Conservation (phyloP, 2,888 invertebrate species). For the Aphidius colemani region DNA sequence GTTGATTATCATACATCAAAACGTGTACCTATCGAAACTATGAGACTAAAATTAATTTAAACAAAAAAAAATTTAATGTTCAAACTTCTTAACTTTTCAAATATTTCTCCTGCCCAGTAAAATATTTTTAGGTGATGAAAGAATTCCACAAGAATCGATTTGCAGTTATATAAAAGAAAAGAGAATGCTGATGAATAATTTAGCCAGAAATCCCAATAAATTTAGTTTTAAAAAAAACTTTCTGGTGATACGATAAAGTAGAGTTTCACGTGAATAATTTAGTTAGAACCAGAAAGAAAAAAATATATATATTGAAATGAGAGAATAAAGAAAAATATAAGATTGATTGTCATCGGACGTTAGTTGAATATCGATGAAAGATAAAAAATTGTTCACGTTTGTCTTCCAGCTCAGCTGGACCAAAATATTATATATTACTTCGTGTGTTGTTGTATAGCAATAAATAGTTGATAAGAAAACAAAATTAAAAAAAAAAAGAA, state of each 20-base stretch:
- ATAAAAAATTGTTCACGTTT: constrained; percentile 2
- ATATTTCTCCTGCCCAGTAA: constrained; percentile 11
- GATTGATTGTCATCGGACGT: too few relatives aligned
- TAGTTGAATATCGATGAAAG: constrained; percentile 7
- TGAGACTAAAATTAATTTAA: constrained; percentile 11
- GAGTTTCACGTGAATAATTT: neutral
- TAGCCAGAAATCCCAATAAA: neutral
- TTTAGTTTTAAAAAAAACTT: constrained; percentile 11
- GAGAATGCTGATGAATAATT: constrained; percentile 1
- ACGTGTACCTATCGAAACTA: constrained; percentile 4
- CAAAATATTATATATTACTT: constrained; percentile 12
- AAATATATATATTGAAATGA: neutral
- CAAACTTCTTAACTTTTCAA: neutral
- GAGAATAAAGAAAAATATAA: neutral
- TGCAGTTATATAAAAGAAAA: neutral
- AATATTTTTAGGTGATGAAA: too few relatives aligned
- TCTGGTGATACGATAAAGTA: constrained; percentile 20
- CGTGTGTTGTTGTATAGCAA: constrained; percentile 18
- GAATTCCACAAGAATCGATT: neutral
- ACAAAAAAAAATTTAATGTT: too few relatives aligned
- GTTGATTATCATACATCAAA: neutral
- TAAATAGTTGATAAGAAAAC: constrained; percentile 17
- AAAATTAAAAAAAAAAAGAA: neutral
- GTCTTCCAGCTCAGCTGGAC: constrained; percentile 11
- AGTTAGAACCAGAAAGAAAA: neutral